A percentile compares a stretch with the other conserved stretches of the same genome.
These are phyloP conservation scores for Apostichopus californicus DNA, from an alignment of 35 echinoderm and acorn worm species.

Conservation along the genomic window DNA sequence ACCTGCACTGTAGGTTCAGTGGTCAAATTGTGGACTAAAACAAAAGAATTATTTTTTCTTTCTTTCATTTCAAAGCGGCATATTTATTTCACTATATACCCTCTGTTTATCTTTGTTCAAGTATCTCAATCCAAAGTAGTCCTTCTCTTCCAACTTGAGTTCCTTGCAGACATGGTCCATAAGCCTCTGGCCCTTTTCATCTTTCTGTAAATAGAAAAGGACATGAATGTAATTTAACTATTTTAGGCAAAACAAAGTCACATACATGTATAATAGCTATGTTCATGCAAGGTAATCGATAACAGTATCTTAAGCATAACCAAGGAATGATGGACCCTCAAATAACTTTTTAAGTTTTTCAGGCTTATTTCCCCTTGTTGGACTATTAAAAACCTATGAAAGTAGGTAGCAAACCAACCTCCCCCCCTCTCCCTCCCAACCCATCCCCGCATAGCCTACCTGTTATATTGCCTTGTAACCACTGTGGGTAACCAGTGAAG, in stretches of 20 bases:
- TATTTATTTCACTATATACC: slow-evolving; percentile 34
- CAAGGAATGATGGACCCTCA: background rate
- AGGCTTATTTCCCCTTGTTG: no score
- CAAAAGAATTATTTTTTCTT: background rate
- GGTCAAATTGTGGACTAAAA: background rate
- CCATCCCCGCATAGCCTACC: no score
- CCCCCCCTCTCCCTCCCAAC: no score
- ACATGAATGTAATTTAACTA: no score
- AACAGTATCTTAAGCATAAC: background rate
- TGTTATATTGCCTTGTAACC: no score
- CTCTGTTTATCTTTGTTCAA: slow-evolving; percentile 84
- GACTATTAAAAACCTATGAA: no score
- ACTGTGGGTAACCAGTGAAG: no score
- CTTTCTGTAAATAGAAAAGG: slow-evolving; percentile 67
- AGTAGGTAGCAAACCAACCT: no score
- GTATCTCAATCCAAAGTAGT: slow-evolving; percentile 85
- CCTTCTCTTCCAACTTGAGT: slow-evolving; percentile 77
- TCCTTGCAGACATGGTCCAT: slow-evolving; percentile 82
- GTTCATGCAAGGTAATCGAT: background rate
- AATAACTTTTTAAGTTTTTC: no score
- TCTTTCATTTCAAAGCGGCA: no score
- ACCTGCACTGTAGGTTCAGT: background rate
- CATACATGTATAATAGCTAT: no score
- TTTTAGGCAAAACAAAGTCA: no score
- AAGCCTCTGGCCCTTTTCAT: slow-evolving; percentile 83